Percentiles rank a stretch among this genome's conserved stretches.
Conservation (phyloP, 1,140 invertebrate genomes). For the Drosophila grimshawi region DNA sequence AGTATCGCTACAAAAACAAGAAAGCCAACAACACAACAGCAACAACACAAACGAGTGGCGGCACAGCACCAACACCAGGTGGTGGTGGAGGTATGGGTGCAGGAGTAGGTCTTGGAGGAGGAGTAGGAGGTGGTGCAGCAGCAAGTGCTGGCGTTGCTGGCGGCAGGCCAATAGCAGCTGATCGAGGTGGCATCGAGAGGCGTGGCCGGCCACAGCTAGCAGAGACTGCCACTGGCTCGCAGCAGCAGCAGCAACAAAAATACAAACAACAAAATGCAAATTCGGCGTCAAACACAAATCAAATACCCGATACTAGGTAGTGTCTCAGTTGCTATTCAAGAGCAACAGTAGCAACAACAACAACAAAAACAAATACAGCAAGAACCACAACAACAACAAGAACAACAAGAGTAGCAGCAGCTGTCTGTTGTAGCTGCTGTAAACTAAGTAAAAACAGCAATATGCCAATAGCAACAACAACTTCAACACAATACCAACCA, state of each 20-base stretch:
- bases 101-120: slow-evolving; percentile 33
- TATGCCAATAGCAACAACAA: slow-evolving; percentile 47
- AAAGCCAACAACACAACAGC: slow-evolving; percentile 67
- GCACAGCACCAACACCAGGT: slow-evolving; percentile 29
- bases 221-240: slow-evolving; percentile 73
- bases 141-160: slow-evolving; percentile 58
- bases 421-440: slow-evolving; percentile 59
- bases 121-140: slow-evolving; percentile 42
- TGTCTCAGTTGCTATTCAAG: slow-evolving; percentile 63
- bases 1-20: slow-evolving; percentile 78
- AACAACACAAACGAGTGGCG: slow-evolving; percentile 66
- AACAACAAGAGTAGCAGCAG: slow-evolving; percentile 3
- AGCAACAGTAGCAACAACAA: slow-evolving; percentile 41
- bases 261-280: slow-evolving; percentile 73
- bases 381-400: neutral
- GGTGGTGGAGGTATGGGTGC: slow-evolving; percentile 21
- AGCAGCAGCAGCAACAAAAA: slow-evolving; percentile 76
- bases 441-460: slow-evolving; percentile 60
- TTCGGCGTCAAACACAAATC: slow-evolving; percentile 79
- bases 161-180: slow-evolving; percentile 73
- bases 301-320: slow-evolving; percentile 84
- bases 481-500: slow-evolving; percentile 13
- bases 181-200: slow-evolving; percentile 79
- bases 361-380: slow-evolving; percentile 19
- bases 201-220: slow-evolving; percentile 71